Evolutionary conservation across 2,888 invertebrate genomes (phyloP), one percentile per base, ranked within the genome.

Genomic region (Amblyjoppa fuscipennis): DNA sequence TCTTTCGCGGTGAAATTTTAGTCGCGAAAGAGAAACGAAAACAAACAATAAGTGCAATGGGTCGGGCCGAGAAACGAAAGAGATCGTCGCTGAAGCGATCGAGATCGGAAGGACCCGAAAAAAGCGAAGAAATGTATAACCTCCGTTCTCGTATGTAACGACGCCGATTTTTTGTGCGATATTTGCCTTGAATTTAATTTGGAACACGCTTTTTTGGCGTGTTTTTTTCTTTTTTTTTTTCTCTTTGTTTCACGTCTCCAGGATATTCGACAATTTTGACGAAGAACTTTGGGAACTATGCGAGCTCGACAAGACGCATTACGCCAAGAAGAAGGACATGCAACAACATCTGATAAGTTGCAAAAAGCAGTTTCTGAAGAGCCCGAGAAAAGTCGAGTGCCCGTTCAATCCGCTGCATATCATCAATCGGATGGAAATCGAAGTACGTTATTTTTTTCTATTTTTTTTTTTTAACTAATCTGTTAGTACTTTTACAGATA

Each of bases 371-470:
- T 59, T 41, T 11, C 70, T 85, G 6, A 82, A 71, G 28, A 49
- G 81, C 9, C 78, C 85, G 31, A 79, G 71, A 11, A 82, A 85
- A 79, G 79, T 82, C 56, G 85, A 85, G 31, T 85, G 85, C 28
- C 85, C 85, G 0, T 85, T 78, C 68, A 85, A 85, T 38, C 68
- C 85, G 2, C 3, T 85, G 38, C 85, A 85, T 41, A 71, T 85
- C 31, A 45, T 85, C 34, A 85, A 85, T 82, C 78, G 53, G n/a
- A 85, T 85, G 85, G 82, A 85, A 71, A 81, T 85, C 2, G 70
- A 70, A 66, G 85, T 82, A 66, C 1, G 13, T 66, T 51, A 0
- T 5, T 25, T 41, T 34, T 45, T 74, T n/a, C 0, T 11, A 13
- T 56, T 59, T 53, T 64, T 34, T 34, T 64, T 11, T 11, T 41